These are phyloP conservation scores for Metellina segmentata DNA, from an alignment of 2,888 invertebrate species.

Conservation along the genomic window DNA sequence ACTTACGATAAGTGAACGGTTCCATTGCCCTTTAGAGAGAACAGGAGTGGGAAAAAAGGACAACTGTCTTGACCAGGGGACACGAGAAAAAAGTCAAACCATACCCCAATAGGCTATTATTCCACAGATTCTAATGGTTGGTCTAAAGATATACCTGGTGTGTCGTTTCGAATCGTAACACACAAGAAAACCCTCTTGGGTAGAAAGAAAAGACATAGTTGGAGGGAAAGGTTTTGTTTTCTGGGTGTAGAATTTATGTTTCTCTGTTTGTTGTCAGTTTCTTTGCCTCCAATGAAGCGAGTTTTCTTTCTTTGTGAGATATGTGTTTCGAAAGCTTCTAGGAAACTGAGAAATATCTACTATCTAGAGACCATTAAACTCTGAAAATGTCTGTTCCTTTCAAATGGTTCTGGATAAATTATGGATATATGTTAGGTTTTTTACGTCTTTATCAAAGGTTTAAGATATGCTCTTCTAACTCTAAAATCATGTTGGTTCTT, in stretches of 20 bases:
- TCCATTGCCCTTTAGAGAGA: neutral
- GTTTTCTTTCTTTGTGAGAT: neutral
- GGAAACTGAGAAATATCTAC: neutral
- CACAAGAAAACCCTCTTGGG: constrained; percentile 23
- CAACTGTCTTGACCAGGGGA: constrained; percentile 3
- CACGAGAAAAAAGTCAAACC: constrained; percentile 22
- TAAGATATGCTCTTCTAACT: neutral
- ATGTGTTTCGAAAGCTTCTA: neutral
- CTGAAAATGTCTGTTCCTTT: neutral
- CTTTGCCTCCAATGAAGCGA: neutral
- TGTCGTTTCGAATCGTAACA: constrained; percentile 44
- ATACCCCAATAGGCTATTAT: constrained; percentile 35
- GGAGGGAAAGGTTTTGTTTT: constrained; percentile 1
- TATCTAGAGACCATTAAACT: constrained; percentile 1
- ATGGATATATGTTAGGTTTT: neutral
- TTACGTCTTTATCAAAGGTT: neutral
- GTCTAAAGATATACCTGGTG: constrained; percentile 38
- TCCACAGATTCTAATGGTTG: constrained; percentile 45
- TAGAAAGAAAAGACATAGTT: constrained; percentile 14
- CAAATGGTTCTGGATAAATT: neutral
- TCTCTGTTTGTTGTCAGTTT: constrained; percentile 25
- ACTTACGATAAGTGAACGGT: neutral
- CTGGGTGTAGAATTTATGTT: constrained; percentile 43
- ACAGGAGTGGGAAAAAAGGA: neutral
- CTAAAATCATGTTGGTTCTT: neutral